Conservation (phyloP, 2,113 vertebrate genomes). For the Neolamprologus cancellatus region DNA sequence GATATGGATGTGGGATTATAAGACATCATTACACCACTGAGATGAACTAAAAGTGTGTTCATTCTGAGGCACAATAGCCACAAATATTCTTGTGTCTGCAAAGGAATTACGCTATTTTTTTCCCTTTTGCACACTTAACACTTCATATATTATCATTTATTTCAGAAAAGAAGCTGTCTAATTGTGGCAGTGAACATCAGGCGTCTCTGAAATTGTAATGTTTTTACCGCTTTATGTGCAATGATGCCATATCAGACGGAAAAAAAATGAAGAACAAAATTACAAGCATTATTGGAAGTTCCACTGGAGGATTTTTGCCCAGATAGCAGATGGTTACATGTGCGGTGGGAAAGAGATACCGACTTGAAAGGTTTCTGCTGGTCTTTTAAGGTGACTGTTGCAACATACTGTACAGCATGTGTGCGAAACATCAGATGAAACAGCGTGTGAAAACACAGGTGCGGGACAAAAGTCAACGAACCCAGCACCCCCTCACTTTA, state of each 20-base stretch:
- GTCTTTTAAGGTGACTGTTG: conserved; percentile 59
- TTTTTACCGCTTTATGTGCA: not conserved
- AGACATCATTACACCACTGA: conserved; percentile 46
- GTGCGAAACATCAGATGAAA: conserved; percentile 29
- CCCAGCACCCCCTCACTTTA: not conserved
- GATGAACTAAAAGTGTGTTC: conserved; percentile 27
- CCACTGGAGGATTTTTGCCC: conserved; percentile 13
- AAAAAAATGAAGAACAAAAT: not conserved
- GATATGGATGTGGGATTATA: conserved; percentile 44
- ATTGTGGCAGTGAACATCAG: not conserved
- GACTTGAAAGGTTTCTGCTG: conserved; percentile 19
- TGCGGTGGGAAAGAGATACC: not conserved
- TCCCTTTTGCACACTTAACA: not conserved
- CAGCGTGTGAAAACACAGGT: conserved; percentile 41
- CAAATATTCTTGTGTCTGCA: conserved; percentile 10
- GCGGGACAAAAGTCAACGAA: conserved; percentile 47
- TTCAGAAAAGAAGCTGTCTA: not conserved
- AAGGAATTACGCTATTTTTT: not conserved
- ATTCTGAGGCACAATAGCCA: conserved; percentile 1
- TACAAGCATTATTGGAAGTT: conserved; percentile 15
- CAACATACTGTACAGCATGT: conserved; percentile 24
- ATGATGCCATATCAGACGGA: not conserved
- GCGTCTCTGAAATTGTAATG: not conserved
- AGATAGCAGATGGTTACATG: conserved; percentile 9
- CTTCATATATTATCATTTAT: not conserved